Conservation (phyloP, 2,888 invertebrate species). For the Cryptops parisi region DNA sequence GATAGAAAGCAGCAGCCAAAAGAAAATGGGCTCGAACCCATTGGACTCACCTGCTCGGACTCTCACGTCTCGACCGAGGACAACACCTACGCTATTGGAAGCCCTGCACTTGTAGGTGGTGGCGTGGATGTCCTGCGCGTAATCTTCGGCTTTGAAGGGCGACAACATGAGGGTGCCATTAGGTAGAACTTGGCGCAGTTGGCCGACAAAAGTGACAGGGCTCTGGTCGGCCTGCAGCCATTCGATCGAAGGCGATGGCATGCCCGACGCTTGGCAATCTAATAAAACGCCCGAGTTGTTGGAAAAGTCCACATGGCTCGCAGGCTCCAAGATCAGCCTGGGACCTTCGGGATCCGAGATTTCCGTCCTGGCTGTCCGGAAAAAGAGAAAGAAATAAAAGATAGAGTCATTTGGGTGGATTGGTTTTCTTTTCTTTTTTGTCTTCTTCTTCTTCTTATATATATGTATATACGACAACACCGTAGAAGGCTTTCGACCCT, state of each 20-base stretch:
- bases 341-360: slow-evolving; percentile 44
- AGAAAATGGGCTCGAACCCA: too few relatives aligned
- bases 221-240: slow-evolving; percentile 86
- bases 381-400: background rate
- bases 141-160: slow-evolving; percentile 24
- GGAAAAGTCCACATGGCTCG: slow-evolving; percentile 80
- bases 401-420: too few relatives aligned
- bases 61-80: slow-evolving; percentile 25
- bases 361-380: background rate
- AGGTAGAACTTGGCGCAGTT: slow-evolving; percentile 54
- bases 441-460: too few relatives aligned
- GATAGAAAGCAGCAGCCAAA: too few relatives aligned
- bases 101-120: slow-evolving; percentile 27
- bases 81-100: slow-evolving; percentile 24
- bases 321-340: slow-evolving; percentile 80
- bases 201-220: slow-evolving; percentile 80
- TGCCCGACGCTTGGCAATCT: slow-evolving; percentile 79
- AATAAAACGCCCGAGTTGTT: slow-evolving; percentile 87
- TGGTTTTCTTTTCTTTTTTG: too few relatives aligned
- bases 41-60: slow-evolving; percentile 28
- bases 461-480: too few relatives aligned
- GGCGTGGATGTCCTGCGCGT: slow-evolving; percentile 24
- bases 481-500: too few relatives aligned
- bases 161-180: slow-evolving; percentile 21
- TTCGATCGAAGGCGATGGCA: slow-evolving; percentile 78